Evolutionary conservation across 2,797 vertebrate genomes (phyloP), one percentile per base, ranked within the genome.

Genomic region (Peromyscus eremicus): DNA sequence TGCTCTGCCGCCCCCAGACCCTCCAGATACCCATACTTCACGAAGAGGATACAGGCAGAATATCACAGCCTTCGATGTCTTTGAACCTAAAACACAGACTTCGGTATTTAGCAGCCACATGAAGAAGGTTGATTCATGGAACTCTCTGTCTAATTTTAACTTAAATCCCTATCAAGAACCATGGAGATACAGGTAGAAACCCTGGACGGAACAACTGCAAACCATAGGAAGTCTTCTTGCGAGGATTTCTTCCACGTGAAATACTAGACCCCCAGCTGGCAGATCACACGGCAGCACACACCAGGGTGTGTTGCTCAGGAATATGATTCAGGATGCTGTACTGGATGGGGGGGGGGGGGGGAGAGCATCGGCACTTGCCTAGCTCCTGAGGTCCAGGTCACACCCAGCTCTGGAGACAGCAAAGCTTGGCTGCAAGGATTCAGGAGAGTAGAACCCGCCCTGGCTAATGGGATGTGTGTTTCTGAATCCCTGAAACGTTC

Each of bases 141-240:
- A 76, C 84, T 46, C 85, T 27, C 10, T 62, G 93, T 34, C 87
- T 55, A 52, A 81, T 81, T 93, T 92, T 80, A 66, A 93, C 43
- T 75, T 62, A 76, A 93, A 82, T 55, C 4, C 37, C 89, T 75
- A 89, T 71, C 71, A 27, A 88, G 92, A 76, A 73, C 76, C 55
- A 77, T 29, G 43, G 25, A 87, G 91, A 89, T 11, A 43, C 0
- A 75, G 6, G 37, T 0, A 79, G 82, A 94, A 84, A 62, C 89
- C 6, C 52, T 40, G 37, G 7, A 68, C 32, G 32, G 94, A 83
- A 75, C 6, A 4, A 21, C 25, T 10, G 79, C 62, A 84, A 94
- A 92, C 87, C 19, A 86, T 29, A 66, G 21, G 29, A 17, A 43
- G 1, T 12, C 60, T 64, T 64, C 81, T 66, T 32, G 83, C 75